phyloP scores from a whole-genome alignment of 2,888 invertebrate genomes.

The Rutpela maculata region DNA sequence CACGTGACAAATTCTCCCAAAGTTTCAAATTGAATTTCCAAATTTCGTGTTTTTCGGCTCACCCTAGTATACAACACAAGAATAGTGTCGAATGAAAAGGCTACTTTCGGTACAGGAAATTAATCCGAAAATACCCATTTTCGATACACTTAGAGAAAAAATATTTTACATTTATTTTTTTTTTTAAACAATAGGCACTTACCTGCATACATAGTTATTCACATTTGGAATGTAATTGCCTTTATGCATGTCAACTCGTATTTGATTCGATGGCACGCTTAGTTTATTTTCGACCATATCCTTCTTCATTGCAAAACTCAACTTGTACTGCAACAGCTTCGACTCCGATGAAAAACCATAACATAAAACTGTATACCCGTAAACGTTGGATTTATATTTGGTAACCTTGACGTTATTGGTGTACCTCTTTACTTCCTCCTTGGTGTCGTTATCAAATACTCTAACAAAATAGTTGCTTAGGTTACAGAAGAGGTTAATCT shows the following conservation, averaged over 20 bases:
- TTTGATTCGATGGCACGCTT: slow-evolving; percentile 19
- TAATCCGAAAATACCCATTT: too few relatives aligned
- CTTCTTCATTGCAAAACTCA: slow-evolving; percentile 53
- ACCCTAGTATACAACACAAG: too few relatives aligned
- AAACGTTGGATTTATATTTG: slow-evolving; percentile 61
- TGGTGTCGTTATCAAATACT: slow-evolving; percentile 68
- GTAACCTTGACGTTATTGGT: slow-evolving; percentile 61
- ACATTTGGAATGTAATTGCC: slow-evolving; percentile 57
- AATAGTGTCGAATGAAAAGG: too few relatives aligned
- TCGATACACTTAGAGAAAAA: too few relatives aligned
- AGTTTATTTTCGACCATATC: slow-evolving; percentile 45
- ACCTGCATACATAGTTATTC: slow-evolving; percentile 52
- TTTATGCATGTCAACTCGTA: slow-evolving; percentile 39
- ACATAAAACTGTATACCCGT: slow-evolving; percentile 68
- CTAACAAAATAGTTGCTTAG: slow-evolving; percentile 62
- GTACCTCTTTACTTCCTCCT: slow-evolving; percentile 61
- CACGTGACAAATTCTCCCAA: too few relatives aligned
- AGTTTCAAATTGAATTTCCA: too few relatives aligned
- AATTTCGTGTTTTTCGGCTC: too few relatives aligned
- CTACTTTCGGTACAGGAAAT: too few relatives aligned
- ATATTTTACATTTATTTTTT: too few relatives aligned
- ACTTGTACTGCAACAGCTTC: slow-evolving; percentile 60
- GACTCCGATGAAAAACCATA: slow-evolving; percentile 65
- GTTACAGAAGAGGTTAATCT: slow-evolving; percentile 63
- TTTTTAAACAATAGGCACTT: too few relatives aligned